These are phyloP conservation scores for Piscicola geometra DNA, from an alignment of 2,888 invertebrate species.

Conservation along the genomic window DNA sequence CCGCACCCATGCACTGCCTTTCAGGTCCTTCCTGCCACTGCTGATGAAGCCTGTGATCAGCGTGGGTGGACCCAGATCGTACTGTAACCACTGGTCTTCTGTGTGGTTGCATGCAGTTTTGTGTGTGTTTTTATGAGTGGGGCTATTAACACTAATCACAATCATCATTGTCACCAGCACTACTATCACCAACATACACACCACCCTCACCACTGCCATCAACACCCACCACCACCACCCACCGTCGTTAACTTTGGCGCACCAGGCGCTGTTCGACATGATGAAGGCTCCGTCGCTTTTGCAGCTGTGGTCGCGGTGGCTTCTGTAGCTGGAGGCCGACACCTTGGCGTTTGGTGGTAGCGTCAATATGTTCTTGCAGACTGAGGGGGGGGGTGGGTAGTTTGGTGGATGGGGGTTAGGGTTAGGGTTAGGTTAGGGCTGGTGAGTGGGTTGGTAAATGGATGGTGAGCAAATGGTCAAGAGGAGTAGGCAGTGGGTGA, in stretches of 20 bases:
- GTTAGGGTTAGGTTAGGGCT: background rate
- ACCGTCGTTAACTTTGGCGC: slow-evolving; percentile 49
- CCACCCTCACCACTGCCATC: too few relatives aligned
- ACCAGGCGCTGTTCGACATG: slow-evolving; percentile 59
- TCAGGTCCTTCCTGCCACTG: slow-evolving; percentile 59
- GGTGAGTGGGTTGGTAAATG: background rate
- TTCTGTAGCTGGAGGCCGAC: slow-evolving; percentile 56
- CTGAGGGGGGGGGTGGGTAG: slow-evolving; percentile 47
- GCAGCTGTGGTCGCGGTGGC: slow-evolving; percentile 57
- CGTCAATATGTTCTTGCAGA: slow-evolving; percentile 58
- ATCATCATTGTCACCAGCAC: too few relatives aligned
- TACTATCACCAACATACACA: too few relatives aligned
- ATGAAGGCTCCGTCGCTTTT: slow-evolving; percentile 59
- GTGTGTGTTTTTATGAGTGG: background rate
- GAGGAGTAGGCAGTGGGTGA: background rate
- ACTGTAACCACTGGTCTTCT: slow-evolving; percentile 60
- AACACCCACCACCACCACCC: background rate
- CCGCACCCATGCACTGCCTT: slow-evolving; percentile 59
- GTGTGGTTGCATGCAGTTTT: slow-evolving; percentile 8
- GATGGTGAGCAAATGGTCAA: background rate
- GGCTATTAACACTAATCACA: too few relatives aligned
- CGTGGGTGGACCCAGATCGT: slow-evolving; percentile 60
- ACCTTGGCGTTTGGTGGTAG: slow-evolving; percentile 58
- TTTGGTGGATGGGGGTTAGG: background rate
- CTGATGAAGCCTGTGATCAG: slow-evolving; percentile 59